phyloP scores from a whole-genome alignment of 2,113 vertebrate species.

The Oreochromis aureus region DNA sequence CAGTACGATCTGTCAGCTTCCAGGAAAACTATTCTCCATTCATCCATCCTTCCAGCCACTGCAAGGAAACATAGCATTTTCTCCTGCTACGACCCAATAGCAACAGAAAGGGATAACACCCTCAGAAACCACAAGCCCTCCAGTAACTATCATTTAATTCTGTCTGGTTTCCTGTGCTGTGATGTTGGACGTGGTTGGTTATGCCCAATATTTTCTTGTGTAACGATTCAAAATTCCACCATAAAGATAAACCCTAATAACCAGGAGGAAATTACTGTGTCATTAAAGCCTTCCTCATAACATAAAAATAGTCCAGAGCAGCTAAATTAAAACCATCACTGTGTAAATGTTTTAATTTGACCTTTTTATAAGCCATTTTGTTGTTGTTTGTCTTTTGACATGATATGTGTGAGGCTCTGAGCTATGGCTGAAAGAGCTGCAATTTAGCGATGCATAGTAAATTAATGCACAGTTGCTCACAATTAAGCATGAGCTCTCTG shows the following conservation, averaged over 20 bases:
- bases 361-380: background rate
- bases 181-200: background rate
- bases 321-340: background rate
- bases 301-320: background rate
- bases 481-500: constrained; percentile 44
- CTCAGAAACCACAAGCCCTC: constrained; percentile 10
- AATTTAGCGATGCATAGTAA: constrained; percentile 35
- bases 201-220: background rate
- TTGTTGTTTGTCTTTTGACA: constrained; percentile 25
- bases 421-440: constrained; percentile 7
- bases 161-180: constrained; percentile 15
- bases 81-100: background rate
- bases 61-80: constrained; percentile 28
- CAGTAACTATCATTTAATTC: background rate
- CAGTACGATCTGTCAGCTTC: constrained; percentile 8
- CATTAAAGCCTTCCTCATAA: background rate
- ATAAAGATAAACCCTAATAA: background rate
- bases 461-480: constrained; percentile 49
- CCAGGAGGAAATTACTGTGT: background rate
- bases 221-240: background rate
- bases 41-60: background rate
- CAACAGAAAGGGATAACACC: constrained; percentile 23
- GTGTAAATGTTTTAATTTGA: background rate
- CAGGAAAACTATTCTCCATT: constrained; percentile 1
- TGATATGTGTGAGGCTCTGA: background rate